Evolutionary conservation across 2,113 vertebrate genomes (phyloP), one percentile per base, ranked within the genome.

Genomic region (Proteles cristata): DNA sequence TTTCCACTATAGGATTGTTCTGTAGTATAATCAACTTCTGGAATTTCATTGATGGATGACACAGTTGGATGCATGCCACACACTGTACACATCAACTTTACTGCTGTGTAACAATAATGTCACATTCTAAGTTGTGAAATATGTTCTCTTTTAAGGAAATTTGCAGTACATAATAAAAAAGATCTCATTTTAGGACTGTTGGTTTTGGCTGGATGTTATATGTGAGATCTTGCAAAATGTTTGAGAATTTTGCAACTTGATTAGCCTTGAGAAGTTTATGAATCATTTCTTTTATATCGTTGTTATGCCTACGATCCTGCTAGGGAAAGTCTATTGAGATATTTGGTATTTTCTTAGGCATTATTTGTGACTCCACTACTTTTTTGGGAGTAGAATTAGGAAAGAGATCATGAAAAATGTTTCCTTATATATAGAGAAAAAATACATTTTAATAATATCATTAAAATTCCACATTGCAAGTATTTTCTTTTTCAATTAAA

Each of bases 401-500:
- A 83, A 90, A 93, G 28, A 71, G 26, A 84, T 58, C 5, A 74
- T 73, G 11, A 93, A 84, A 68, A 97, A n/a, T 53, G 14, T 76
- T 93, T 93, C 19, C 8, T 73, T 43, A 39, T 74, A 79, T 39
- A 10, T 2, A 85, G 16, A 89, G 21, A 35, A 79, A 93, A 91
- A 96, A 97, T 68, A 43, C 19, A 95, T 94, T 66, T 96, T 61
- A 96, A 90, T 83, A 94, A 83, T 4, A 50, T 96, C 63, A 96
- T 79, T 73, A 97, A 92, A 92, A 83, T 66, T 88, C 58, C 55
- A 81, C 19, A 80, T 23, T 45, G 14, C 28, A 90, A 69, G 15
- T 39, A 66, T 83, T 81, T 93, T 93, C 23, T 76, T 90, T 88
- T 48, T 68, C 25, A 83, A 83, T 90, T 28, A 87, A 93, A 90